These are phyloP conservation scores for Corella eumyota DNA, from an alignment of 23 tunicate genomes.

Conservation along the genomic window DNA sequence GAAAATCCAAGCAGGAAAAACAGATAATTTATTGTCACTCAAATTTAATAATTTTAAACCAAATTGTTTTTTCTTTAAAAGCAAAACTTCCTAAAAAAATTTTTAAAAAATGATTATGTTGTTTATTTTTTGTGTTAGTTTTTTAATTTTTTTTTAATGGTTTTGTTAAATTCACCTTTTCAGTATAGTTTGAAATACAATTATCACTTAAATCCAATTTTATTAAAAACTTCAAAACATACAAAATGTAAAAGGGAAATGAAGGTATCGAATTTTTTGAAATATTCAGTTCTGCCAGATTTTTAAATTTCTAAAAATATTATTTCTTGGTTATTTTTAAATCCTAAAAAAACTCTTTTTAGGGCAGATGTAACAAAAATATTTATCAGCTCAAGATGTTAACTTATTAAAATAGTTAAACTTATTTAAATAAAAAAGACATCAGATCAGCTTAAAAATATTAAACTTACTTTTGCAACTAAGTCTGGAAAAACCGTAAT, in stretches of 20 bases:
- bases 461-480: too few relatives aligned
- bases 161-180: not conserved
- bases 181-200: not conserved
- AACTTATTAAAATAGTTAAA: too few relatives aligned
- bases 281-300: slow-evolving; percentile 21
- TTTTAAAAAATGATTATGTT: not conserved
- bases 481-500: too few relatives aligned
- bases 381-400: too few relatives aligned
- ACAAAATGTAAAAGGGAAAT: slow-evolving; percentile 26
- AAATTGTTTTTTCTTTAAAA: not conserved
- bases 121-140: not conserved
- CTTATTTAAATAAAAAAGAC: too few relatives aligned
- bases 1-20: slow-evolving; percentile 24
- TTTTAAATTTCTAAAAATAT: slow-evolving; percentile 2
- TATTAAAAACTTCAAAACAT: slow-evolving; percentile 6
- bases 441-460: too few relatives aligned
- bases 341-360: not conserved
- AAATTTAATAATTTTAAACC: slow-evolving; percentile 10
- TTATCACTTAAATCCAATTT: slow-evolving; percentile 21
- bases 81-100: not conserved
- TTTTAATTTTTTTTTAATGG: not conserved
- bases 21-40: not conserved
- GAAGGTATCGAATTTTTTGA: slow-evolving; percentile 14
- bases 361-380: too few relatives aligned
- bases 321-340: not conserved